These are phyloP conservation scores for Megalops cyprinoides DNA, from an alignment of 2,797 vertebrate species.

Conservation along the genomic window DNA sequence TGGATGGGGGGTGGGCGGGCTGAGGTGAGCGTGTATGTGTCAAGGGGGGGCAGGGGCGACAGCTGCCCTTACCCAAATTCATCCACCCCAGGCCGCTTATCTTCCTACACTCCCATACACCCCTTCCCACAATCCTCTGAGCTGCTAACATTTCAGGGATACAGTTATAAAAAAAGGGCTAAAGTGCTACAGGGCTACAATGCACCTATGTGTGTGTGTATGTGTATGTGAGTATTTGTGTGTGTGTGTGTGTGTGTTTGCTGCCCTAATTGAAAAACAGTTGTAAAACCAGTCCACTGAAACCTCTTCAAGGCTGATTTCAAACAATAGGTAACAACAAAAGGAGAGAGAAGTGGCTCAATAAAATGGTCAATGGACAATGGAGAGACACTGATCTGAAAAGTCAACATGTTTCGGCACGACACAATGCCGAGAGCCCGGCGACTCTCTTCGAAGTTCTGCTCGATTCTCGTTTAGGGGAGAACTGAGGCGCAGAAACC, in stretches of 20 bases:
- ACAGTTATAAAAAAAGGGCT: conserved; percentile 52
- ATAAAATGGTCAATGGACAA: conserved; percentile 54
- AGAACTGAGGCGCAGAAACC: conserved; percentile 25
- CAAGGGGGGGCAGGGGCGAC: conserved; percentile 36
- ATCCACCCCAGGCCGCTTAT: neutral
- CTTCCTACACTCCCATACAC: neutral
- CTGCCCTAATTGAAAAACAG: conserved; percentile 58
- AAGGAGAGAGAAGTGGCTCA: conserved; percentile 45
- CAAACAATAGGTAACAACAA: conserved; percentile 54
- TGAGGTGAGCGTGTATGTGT: conserved; percentile 29
- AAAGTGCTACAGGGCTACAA: conserved; percentile 38
- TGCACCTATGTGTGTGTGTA: conserved; percentile 35
- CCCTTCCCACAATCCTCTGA: conserved; percentile 40
- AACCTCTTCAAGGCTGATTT: conserved; percentile 56
- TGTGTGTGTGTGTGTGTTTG: conserved; percentile 40
- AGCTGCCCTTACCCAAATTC: conserved; percentile 34
- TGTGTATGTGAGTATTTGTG: conserved; percentile 36
- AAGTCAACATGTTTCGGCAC: conserved; percentile 49
- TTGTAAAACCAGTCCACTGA: conserved; percentile 53
- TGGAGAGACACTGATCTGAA: conserved; percentile 51
- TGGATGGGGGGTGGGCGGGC: neutral
- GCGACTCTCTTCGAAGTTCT: conserved; percentile 46
- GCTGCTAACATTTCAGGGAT: conserved; percentile 58
- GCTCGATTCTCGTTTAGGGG: conserved; percentile 26
- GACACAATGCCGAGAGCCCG: conserved; percentile 29